These are phyloP conservation scores for Papilio polytes DNA, from an alignment of 1,140 invertebrate genomes.

Conservation along the genomic window DNA sequence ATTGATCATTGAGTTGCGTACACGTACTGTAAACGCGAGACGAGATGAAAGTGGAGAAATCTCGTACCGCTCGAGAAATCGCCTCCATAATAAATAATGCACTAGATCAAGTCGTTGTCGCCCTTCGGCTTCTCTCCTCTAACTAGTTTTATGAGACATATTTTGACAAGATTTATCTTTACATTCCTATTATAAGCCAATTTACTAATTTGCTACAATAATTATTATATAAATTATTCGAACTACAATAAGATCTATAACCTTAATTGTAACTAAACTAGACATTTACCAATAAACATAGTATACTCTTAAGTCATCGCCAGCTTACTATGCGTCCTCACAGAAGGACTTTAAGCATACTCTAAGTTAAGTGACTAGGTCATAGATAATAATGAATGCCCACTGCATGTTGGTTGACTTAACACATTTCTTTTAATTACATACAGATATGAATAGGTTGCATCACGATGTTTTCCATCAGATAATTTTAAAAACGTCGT, in stretches of 20 bases:
- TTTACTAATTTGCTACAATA: background rate
- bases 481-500: too few relatives aligned
- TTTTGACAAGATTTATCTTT: conserved; percentile 38
- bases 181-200: background rate
- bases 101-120: conserved; percentile 39
- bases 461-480: too few relatives aligned
- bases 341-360: too few relatives aligned
- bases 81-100: conserved; percentile 39
- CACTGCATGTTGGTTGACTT: too few relatives aligned
- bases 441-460: too few relatives aligned
- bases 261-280: too few relatives aligned
- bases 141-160: conserved; percentile 38
- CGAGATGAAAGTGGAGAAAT: conserved; percentile 40
- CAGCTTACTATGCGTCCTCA: too few relatives aligned
- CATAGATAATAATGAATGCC: too few relatives aligned
- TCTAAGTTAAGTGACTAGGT: too few relatives aligned
- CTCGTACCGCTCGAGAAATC: conserved; percentile 36
- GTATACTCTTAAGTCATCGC: too few relatives aligned
- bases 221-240: background rate
- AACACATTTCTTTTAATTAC: too few relatives aligned
- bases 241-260: too few relatives aligned
- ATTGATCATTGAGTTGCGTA: conserved; percentile 34
- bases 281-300: background rate
- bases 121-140: conserved; percentile 37
- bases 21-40: conserved; percentile 16